Evolutionary conservation across 2,113 vertebrate species (phyloP), one percentile per base, ranked within the genome.

Genomic region (Alaudala cheleensis): DNA sequence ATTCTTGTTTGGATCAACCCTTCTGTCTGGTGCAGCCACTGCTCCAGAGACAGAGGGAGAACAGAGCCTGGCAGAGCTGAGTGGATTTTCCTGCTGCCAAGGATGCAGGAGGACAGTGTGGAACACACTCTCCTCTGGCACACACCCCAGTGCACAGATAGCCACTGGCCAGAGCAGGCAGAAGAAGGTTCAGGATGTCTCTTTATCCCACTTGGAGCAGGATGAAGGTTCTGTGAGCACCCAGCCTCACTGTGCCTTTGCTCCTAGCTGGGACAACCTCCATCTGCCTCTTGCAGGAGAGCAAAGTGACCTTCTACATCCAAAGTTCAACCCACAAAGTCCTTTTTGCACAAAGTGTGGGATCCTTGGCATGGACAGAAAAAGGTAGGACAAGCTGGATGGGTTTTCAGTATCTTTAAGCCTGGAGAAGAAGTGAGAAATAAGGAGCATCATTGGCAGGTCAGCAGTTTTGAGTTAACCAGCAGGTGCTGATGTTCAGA

Each of bases 211-310:
- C 22, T 40, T 28, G 26, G 33, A 87, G 25, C 13, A 74, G 39
- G 26, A 67, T 44, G 11, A 69, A 53, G 1, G 5, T 6, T 69
- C 28, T 81, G 16, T n/a, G n/a, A 64, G 47, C 34, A 42, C 12
- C 23, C 34, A 72, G 5, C 3, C 9, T 53, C 37, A 2, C 5
- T 1, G 0, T 39, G 18, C 28, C 21, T 76, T 21, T 56, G 5
- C 53, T 39, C 70, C 42, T 3, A 4, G 4, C 1, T 56, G 24
- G 40, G 40, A 40, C 7, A 54, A 34, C 6, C 12, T 84, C 16
- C 0, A 1, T 2, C 18, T 33, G 12, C 4, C 7, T 28, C 24
- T 20, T 25, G 23, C 11, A 16, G 71, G 82, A 80, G 19, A 77
- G 5, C 28, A 60, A 81, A 10, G 1, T 14, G 9, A 33, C 6